Evolutionary conservation across 1,140 invertebrate genomes (phyloP).

Genomic region (Heliconius melpomene): DNA sequence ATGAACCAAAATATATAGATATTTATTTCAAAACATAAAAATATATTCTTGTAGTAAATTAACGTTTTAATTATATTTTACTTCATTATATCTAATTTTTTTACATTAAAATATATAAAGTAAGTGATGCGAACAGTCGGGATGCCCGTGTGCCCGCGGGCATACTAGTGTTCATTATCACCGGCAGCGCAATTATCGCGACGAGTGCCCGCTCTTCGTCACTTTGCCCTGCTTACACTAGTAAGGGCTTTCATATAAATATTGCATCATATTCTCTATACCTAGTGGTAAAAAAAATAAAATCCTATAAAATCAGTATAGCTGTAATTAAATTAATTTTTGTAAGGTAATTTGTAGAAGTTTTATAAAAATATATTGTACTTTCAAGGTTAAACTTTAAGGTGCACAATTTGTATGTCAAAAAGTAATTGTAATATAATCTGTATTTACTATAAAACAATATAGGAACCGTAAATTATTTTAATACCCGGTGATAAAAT

Average conservation of each 20-base stretch:
- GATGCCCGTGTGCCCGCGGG: not conserved
- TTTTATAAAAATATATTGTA: too few species aligned
- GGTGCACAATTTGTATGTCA: not conserved
- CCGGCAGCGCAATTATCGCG: slow-evolving; percentile 30
- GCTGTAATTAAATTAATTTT: too few species aligned
- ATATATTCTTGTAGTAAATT: not conserved
- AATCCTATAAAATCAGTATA: too few species aligned
- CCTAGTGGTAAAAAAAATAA: not conserved
- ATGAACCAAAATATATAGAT: not conserved
- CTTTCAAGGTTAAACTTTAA: not conserved
- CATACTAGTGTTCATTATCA: slow-evolving; percentile 19
- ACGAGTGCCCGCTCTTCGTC: slow-evolving; percentile 16
- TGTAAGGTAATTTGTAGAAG: too few species aligned
- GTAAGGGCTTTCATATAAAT: slow-evolving; percentile 20
- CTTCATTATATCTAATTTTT: not conserved
- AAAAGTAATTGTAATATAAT: not conserved
- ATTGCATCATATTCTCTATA: slow-evolving; percentile 16
- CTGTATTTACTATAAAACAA: slow-evolving; percentile 7
- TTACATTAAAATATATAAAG: not conserved
- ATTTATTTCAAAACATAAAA: not conserved
- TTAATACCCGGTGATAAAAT: slow-evolving; percentile 14
- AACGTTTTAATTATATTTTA: not conserved
- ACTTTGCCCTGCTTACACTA: slow-evolving; percentile 24
- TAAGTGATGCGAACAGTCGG: not conserved
- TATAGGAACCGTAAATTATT: slow-evolving; percentile 3